Base-by-base conservation (phyloP, 2,113 vertebrate genomes). In the Cettia cetti region DNA sequence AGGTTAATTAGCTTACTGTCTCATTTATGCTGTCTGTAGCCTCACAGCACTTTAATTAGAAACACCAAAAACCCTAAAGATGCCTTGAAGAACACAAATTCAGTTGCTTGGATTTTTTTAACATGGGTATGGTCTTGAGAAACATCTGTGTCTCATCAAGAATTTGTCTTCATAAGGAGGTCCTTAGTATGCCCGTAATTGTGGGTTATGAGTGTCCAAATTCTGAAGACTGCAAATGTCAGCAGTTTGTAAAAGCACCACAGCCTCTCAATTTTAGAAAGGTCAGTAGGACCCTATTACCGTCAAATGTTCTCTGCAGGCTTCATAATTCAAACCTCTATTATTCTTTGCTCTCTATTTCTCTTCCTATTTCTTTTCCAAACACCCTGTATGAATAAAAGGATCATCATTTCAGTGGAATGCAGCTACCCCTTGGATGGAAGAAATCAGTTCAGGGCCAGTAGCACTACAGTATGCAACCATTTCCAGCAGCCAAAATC, bases 91-190 rank as follows among this genome's bases (percentile, higher is more conserved):
- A 82, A 61, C 44, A 89, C 4, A n/a, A 74, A 60, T 82, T 83
- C 49, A 82, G 23, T 33, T 78, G 13, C 56, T 63, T n/a, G 31
- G 14, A 53, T 16, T 31, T 47, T 71, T 93, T 81, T 37, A 40
- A 35, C 47, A 30, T 30, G 60, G 21, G 9, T 78, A 79, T 47
- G 7, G 22, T 78, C 40, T 80, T 84, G 37, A 85, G n/a, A 80
- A 94, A 66, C 96, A 96, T 97, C 90, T 97, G 95, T 94, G 78
- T 94, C 86, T 94, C 95, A 96, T 97, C 74, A 94, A 93, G 86
- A 79, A 69, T 95, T 89, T 76, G 24, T 95, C 92, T 91, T 87
- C 66, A 76, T 82, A 91, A 86, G 80, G 65, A 95, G n/a, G 52
- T 91, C 57, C 40, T 94, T 82, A 72, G 42, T 89, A 86, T 89